Evolutionary conservation across 2,888 invertebrate genomes (phyloP).

Genomic region (Pachydiplax longipennis): DNA sequence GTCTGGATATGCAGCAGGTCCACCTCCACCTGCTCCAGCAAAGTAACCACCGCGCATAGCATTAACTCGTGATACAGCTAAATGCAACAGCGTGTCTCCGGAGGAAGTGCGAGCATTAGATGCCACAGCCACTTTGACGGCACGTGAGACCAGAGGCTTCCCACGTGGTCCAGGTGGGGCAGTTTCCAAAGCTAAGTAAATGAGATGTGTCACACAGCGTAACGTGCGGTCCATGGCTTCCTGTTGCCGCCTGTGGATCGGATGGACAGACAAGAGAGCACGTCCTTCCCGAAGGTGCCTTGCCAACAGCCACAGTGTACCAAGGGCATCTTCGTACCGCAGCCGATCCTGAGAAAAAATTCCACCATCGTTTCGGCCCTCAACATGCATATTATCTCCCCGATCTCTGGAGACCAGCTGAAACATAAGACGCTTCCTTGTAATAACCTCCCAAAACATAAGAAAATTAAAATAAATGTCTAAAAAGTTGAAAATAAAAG

Average conservation of each 20-base stretch:
- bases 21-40: slow-evolving; percentile 66
- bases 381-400: slow-evolving; percentile 10
- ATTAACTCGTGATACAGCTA: slow-evolving; percentile 80
- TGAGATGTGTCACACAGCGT: slow-evolving; percentile 80
- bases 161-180: slow-evolving; percentile 4
- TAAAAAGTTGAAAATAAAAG: neutral
- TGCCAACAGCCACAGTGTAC: slow-evolving; percentile 73
- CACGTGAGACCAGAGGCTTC: slow-evolving; percentile 58
- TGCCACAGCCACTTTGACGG: slow-evolving; percentile 67
- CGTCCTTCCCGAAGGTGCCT: slow-evolving; percentile 66
- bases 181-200: slow-evolving; percentile 73
- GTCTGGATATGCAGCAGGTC: slow-evolving; percentile 1
- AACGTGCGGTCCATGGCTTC: slow-evolving; percentile 83
- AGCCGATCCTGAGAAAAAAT: slow-evolving; percentile 26
- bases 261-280: slow-evolving; percentile 64
- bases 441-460: neutral
- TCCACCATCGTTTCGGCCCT: neutral
- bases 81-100: slow-evolving; percentile 84
- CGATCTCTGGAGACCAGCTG: slow-evolving; percentile 10
- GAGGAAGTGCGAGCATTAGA: slow-evolving; percentile 72
- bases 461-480: neutral
- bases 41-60: slow-evolving; percentile 80
- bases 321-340: slow-evolving; percentile 71
- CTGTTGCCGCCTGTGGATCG: slow-evolving; percentile 78
- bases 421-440: neutral